Conservation (phyloP, 2,888 invertebrate genomes). For the Eudemis profundana region DNA sequence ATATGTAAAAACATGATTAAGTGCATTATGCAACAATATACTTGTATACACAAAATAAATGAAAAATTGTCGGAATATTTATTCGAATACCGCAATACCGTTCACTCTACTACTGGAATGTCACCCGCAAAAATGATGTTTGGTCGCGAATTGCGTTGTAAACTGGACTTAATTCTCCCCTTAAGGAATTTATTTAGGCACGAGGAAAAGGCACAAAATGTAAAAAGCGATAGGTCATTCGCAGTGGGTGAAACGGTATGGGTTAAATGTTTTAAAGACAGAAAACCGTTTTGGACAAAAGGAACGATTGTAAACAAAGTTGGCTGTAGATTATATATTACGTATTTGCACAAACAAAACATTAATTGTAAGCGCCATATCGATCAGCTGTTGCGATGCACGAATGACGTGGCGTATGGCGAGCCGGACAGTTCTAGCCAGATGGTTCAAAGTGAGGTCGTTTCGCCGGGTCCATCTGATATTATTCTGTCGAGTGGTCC, state of each 20-base stretch:
- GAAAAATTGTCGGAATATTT: conserved; percentile 14
- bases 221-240: not conserved
- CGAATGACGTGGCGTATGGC: not conserved
- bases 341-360: not conserved
- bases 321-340: conserved; percentile 3
- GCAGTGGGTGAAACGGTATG: conserved; percentile 3
- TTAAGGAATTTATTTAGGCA: not conserved
- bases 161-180: not conserved
- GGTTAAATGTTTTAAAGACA: conserved; percentile 8
- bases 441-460: not conserved
- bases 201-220: not conserved
- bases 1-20: conserved; percentile 15
- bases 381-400: conserved; percentile 3
- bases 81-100: conserved; percentile 22
- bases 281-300: conserved; percentile 17
- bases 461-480: not conserved
- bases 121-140: conserved; percentile 5
- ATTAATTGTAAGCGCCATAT: conserved; percentile 18
- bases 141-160: not conserved
- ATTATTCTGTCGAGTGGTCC: too few relatives aligned
- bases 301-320: conserved; percentile 1
- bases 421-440: not conserved
- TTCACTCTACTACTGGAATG: not conserved
- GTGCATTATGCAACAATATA: conserved; percentile 1
- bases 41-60: not conserved